phyloP scores from a whole-genome alignment of 2,888 invertebrate species.

The Dynastes tityus region DNA sequence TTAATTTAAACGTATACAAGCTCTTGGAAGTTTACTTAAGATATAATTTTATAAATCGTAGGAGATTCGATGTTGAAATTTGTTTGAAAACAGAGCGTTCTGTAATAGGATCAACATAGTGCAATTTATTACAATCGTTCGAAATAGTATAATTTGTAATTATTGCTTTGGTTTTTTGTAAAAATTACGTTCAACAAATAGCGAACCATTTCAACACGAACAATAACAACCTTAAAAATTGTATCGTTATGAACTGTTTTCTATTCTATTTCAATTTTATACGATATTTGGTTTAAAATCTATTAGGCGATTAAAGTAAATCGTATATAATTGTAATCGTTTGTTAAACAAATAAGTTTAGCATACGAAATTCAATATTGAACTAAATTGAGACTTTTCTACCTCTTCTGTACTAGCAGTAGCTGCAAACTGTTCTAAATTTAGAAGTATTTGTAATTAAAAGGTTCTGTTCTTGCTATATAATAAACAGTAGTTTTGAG shows the following conservation, averaged over 20 bases:
- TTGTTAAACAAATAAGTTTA: conserved; percentile 8
- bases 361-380: neutral
- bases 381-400: too few relatives aligned
- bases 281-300: neutral
- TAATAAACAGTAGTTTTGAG: too few relatives aligned
- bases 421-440: too few relatives aligned
- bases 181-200: conserved; percentile 29
- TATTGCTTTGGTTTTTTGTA: neutral
- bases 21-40: conserved; percentile 31
- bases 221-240: conserved; percentile 17
- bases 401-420: too few relatives aligned
- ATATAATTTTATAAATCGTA: conserved; percentile 43
- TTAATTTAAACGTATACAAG: conserved; percentile 40
- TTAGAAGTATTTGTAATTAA: too few relatives aligned
- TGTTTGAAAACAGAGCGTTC: conserved; percentile 29
- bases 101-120: conserved; percentile 37
- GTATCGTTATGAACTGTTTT: conserved; percentile 5
- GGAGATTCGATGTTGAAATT: conserved; percentile 34
- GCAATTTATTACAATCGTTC: conserved; percentile 28
- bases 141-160: conserved; percentile 20
- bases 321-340: conserved; percentile 20
- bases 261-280: conserved; percentile 19
- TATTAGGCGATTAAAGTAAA: conserved; percentile 10
- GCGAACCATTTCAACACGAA: conserved; percentile 17
- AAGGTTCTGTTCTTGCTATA: too few relatives aligned